Base-by-base conservation (phyloP, 1,140 invertebrate species). In the Thrips palmi region DNA sequence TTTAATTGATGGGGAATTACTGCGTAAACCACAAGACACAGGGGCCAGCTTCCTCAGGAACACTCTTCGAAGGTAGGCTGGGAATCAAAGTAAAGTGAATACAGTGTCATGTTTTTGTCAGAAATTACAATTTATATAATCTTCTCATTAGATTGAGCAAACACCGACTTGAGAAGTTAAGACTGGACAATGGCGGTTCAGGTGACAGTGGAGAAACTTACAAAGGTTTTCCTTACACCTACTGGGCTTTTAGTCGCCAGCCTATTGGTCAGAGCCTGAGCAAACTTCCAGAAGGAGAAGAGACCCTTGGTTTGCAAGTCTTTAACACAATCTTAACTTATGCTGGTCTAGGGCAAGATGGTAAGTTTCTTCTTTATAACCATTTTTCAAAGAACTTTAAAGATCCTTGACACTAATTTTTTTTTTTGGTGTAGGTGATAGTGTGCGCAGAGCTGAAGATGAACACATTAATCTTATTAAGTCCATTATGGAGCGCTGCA, bases 391-490 rank as follows among this genome's bases (percentile, higher is more conserved):
- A 29, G 25, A 11, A 8, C 4, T 20, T 31, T 15, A 37, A 14
- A 17, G 21, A 11, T 33, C 5, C 12, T 23, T 19, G 10, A 12
- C 15, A 37, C 14, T n/a, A 37, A 27, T 5, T 2, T 25, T 35
- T 17, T 22, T 12, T 22, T 18, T 21, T 15, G 12, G 15, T 40
- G 6, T 31, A 54, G 58, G 59, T 7, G 72, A 74, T 43, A 62
- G 60, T 29, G 64, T 64, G 33, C 60, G 66, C 43, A 58, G 67
- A 24, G 71, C 70, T 1, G 82, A 88, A 55, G 83, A 87, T 53
- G 86, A 93, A 52, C 81, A 89, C 45, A 74, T 88, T 4, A 73
- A 76, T 40, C 66, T 92, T 3, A 76, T 92, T 22, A 89, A 96
- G 59, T 73, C 70, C 0, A 72, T 94, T 34, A 70, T 94, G 59